phyloP scores from a whole-genome alignment of 2,888 invertebrate genomes.

The Achlya flavicornis region DNA sequence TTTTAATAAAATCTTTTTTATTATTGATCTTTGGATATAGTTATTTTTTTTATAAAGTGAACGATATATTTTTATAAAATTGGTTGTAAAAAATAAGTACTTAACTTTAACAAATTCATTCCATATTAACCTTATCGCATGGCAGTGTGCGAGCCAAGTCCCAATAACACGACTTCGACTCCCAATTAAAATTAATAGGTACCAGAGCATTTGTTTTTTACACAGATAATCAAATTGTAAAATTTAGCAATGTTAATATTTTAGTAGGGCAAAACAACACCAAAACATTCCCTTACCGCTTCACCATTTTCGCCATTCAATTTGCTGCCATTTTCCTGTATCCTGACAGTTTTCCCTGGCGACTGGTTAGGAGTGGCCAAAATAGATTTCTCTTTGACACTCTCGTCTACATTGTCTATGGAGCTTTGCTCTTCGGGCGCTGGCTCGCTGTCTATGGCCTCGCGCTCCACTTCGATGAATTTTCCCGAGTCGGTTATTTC shows the following conservation, averaged over 20 bases:
- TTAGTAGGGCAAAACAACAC: conserved; percentile 39
- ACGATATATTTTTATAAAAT: not conserved
- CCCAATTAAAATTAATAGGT: conserved; percentile 15
- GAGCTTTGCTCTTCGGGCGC: conserved; percentile 25
- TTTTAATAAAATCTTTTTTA: not conserved
- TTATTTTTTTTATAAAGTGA: too few species aligned
- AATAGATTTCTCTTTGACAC: conserved; percentile 37
- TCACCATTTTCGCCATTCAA: conserved; percentile 58
- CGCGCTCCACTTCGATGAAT: conserved; percentile 80
- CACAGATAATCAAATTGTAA: not conserved
- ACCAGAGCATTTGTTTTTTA: not conserved
- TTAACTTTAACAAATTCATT: too few species aligned
- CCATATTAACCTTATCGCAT: not conserved
- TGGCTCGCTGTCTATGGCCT: conserved; percentile 42
- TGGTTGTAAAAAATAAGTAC: too few species aligned
- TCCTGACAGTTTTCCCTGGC: conserved; percentile 74
- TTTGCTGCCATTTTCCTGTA: conserved; percentile 75
- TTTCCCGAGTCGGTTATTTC: conserved; percentile 80
- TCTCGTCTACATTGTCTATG: conserved; percentile 32
- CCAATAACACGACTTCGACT: not conserved
- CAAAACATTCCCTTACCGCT: conserved; percentile 52
- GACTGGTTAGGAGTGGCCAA: conserved; percentile 65
- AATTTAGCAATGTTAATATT: conserved; percentile 31
- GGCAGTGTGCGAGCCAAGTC: not conserved
- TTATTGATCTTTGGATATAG: too few species aligned